Evolutionary conservation across 2,888 invertebrate species (phyloP), one percentile per base, ranked within the genome.

Genomic region (Bombylius discolor): DNA sequence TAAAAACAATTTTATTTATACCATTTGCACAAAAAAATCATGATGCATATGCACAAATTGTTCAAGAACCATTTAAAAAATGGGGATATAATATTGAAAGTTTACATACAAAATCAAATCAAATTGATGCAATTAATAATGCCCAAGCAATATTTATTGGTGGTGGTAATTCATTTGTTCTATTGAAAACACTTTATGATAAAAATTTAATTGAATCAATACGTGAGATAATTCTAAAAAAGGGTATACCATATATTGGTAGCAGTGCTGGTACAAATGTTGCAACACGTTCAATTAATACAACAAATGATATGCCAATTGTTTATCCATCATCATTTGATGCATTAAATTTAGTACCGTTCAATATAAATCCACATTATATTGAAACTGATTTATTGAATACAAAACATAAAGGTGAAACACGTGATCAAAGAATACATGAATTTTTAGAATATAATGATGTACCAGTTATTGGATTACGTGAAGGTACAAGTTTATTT

Each of bases 301-400:
- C 89, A 5, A 90, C 90, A 50, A 91, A 91, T 76, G 90, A 91
- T 68, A 90, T 91, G 90, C 91, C 90, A 5, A 87, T 91, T 56
- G 80, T 80, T n/a, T 82, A 80, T 69, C 89, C 89, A 47, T 86
- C 87, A 34, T 78, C 66, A 49, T 71, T 89, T 72, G 76, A 82
- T 60, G 89, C 84, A 0, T 76, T 90, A 49, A 77, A 78, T 45
- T 76, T 90, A 55, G 81, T 90, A 13, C 86, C 87, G 5, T 89
- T 89, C 69, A 89, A 90, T 69, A 89, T 90, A 58, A 91, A 91
- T 70, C 88, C 90, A 11, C 91, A 91, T 71, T 91, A 87, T 67
- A 71, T 85, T 62, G 89, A 89, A 61, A 70, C 78, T 34, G 77
- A 81, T 62, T 73, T 76, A 11, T 7, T 36, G 5, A 59, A 62